phyloP scores from a whole-genome alignment of 23 tunicate species.

The Trididemnum nubilum region DNA sequence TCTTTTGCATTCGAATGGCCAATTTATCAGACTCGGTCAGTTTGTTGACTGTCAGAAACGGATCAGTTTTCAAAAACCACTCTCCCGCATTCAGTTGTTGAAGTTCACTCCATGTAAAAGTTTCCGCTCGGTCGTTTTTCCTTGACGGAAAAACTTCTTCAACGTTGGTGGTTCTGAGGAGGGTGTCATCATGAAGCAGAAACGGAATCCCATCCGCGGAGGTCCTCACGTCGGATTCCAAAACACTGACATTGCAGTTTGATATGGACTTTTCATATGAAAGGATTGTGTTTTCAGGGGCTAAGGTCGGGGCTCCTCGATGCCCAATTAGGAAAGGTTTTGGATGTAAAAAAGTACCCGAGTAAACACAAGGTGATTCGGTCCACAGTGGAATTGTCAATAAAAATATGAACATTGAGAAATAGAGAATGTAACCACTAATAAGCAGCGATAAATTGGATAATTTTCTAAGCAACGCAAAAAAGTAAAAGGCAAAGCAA shows the following conservation, averaged over 20 bases:
- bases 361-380: conserved; percentile 69
- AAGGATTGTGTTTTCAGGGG: conserved; percentile 82
- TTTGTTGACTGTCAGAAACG: conserved; percentile 38
- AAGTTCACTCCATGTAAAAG: conserved; percentile 71
- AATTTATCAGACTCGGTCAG: conserved; percentile 44
- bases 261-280: conserved; percentile 46
- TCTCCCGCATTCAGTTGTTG: conserved; percentile 75
- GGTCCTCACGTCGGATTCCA: conserved; percentile 71
- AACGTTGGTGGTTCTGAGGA: conserved; percentile 77
- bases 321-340: conserved; percentile 85
- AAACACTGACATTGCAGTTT: conserved; percentile 24
- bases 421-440: not conserved
- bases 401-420: conserved; percentile 40
- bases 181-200: conserved; percentile 66
- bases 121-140: conserved; percentile 38
- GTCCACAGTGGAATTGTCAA: conserved; percentile 35
- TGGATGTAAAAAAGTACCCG: not conserved
- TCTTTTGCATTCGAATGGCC: conserved; percentile 52
- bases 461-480: not conserved
- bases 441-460: not conserved
- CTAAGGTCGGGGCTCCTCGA: conserved; percentile 49
- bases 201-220: conserved; percentile 86
- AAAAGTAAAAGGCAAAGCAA: conserved; percentile 13
- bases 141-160: conserved; percentile 52
- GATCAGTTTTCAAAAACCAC: conserved; percentile 69